These are phyloP conservation scores for Dufourea novaeangliae DNA, from an alignment of 1,140 invertebrate species.

Conservation along the genomic window DNA sequence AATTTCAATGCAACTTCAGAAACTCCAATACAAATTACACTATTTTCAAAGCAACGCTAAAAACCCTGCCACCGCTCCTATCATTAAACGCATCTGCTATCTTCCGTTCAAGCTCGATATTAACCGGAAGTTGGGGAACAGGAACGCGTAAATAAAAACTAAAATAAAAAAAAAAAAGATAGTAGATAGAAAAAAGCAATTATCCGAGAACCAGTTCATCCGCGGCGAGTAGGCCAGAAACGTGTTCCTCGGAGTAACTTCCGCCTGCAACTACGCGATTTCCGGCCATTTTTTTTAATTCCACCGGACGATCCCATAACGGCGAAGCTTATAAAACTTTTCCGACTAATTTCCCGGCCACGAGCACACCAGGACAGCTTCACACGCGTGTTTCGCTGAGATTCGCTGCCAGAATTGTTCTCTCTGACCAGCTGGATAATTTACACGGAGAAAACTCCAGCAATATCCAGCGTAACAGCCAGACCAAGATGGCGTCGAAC, in stretches of 20 bases:
- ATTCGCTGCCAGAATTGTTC: background rate
- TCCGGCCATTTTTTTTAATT: slow-evolving; percentile 35
- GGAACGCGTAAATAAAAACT: slow-evolving; percentile 26
- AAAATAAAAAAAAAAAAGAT: background rate
- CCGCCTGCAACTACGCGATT: slow-evolving; percentile 3
- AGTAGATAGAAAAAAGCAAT: slow-evolving; percentile 26
- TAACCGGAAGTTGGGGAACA: slow-evolving; percentile 23
- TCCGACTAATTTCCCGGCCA: slow-evolving; percentile 37
- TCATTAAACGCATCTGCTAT: background rate
- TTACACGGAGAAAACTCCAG: slow-evolving; percentile 20
- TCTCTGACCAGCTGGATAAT: background rate
- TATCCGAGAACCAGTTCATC: slow-evolving; percentile 7
- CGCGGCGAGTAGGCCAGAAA: slow-evolving; percentile 9
- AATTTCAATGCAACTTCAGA: no score
- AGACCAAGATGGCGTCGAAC: background rate
- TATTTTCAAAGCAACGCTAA: background rate
- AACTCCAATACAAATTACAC: background rate
- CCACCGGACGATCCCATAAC: slow-evolving; percentile 13
- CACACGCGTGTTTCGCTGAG: background rate
- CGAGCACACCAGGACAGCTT: background rate
- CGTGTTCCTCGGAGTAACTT: slow-evolving; percentile 17
- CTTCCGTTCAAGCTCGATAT: slow-evolving; percentile 9
- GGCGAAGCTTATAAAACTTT: slow-evolving; percentile 32
- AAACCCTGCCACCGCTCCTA: background rate
- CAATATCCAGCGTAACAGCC: slow-evolving; percentile 27